phyloP scores from a whole-genome alignment of 2,888 invertebrate species.

The Stramonita haemastoma region DNA sequence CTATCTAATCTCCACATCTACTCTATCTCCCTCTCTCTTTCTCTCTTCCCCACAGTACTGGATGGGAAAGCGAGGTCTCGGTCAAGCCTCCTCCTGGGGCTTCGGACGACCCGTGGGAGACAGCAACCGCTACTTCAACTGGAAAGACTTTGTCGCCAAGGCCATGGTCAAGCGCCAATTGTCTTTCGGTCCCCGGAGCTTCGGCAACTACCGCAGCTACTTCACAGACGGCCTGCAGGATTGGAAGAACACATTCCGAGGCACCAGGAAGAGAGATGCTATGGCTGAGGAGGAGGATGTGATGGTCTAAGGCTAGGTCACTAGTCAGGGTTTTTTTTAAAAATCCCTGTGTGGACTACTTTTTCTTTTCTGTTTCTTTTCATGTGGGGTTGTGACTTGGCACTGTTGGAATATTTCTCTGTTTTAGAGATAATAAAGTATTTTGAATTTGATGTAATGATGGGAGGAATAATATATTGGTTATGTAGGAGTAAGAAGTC shows the following conservation, averaged over 20 bases:
- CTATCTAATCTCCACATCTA: background rate
- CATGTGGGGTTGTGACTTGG: background rate
- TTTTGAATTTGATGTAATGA: too few species aligned
- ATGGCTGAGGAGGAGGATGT: constrained; percentile 37
- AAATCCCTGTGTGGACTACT: too few species aligned
- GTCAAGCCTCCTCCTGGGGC: background rate
- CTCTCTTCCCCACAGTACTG: constrained; percentile 23
- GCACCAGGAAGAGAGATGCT: constrained; percentile 44
- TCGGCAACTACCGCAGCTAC: constrained; percentile 43
- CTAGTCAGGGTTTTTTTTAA: background rate
- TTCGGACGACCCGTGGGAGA: constrained; percentile 29
- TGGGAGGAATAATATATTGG: too few species aligned
- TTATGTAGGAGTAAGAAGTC: too few species aligned
- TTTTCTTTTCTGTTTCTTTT: background rate
- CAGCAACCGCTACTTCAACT: constrained; percentile 31
- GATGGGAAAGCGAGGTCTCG: constrained; percentile 39
- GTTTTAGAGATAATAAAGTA: too few species aligned
- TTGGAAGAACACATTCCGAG: constrained; percentile 49
- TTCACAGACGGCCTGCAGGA: constrained; percentile 53
- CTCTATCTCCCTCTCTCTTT: background rate
- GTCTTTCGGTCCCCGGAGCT: constrained; percentile 28
- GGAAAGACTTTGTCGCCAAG: constrained; percentile 22
- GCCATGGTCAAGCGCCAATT: constrained; percentile 37
- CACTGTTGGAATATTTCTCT: background rate
- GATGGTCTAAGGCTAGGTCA: background rate